Evolutionary conservation across 2,888 invertebrate species (phyloP).

Genomic region (Mythimna albipuncta): DNA sequence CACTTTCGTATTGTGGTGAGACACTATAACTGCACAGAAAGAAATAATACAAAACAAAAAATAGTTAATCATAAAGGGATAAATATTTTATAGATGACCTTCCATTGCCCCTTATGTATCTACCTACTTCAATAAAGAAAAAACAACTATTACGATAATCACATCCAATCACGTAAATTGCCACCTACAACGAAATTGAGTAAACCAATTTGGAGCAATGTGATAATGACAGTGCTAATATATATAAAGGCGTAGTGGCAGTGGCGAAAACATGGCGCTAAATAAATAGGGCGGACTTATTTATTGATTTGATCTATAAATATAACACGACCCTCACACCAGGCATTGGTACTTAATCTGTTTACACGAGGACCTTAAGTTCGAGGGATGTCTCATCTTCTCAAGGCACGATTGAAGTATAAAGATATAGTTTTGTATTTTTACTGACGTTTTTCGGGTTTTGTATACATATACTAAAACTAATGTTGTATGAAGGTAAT

Average conservation of each 20-base stretch:
- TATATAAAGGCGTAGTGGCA: not conserved
- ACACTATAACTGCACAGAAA: not conserved
- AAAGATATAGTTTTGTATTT: not conserved
- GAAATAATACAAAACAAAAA: not conserved
- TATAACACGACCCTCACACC: not conserved
- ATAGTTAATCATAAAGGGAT: not conserved
- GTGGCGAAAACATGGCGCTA: not conserved
- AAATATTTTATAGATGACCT: not conserved
- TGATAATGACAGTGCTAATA: conserved; percentile 13
- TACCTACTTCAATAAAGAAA: conserved; percentile 13
- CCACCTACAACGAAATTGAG: conserved; percentile 32
- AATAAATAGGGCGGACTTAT: conserved; percentile 18
- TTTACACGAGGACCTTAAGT: not conserved
- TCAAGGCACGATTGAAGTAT: not conserved
- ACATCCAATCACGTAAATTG: conserved; percentile 7
- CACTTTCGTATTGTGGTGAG: no score
- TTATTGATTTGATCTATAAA: conserved; percentile 17
- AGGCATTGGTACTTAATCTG: not conserved
- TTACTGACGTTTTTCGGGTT: no score
- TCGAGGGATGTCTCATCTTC: not conserved
- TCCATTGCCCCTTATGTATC: not conserved
- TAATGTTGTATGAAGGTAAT: no score
- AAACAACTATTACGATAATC: conserved; percentile 21
- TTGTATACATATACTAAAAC: no score
- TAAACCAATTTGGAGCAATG: conserved; percentile 23